These are phyloP conservation scores for Diarsia mendica DNA, from an alignment of 2,888 invertebrate species.

Conservation along the genomic window DNA sequence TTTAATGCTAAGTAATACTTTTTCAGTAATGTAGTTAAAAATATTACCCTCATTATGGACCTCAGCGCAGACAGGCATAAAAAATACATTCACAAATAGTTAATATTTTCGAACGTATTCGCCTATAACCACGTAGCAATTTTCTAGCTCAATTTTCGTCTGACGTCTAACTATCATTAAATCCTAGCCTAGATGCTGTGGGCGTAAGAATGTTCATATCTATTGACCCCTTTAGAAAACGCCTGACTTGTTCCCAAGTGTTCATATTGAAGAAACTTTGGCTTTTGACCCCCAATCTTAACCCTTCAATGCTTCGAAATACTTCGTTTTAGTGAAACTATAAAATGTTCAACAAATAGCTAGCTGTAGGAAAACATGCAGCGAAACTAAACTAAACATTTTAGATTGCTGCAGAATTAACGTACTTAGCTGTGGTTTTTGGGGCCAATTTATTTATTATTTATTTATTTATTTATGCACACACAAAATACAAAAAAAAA, in stretches of 20 bases:
- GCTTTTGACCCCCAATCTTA: constrained; percentile 18
- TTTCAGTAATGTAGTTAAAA: background rate
- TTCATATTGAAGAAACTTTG: constrained; percentile 23
- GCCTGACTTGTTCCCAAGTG: constrained; percentile 28
- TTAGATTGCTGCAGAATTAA: constrained; percentile 23
- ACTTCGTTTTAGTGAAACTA: constrained; percentile 11
- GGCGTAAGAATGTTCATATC: constrained; percentile 28
- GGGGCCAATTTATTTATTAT: no score
- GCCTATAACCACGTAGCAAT: background rate
- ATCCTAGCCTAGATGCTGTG: background rate
- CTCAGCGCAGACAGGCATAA: background rate
- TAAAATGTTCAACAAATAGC: constrained; percentile 23
- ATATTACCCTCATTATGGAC: background rate
- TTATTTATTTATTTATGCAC: no score
- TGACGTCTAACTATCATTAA: background rate
- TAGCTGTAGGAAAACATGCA: background rate
- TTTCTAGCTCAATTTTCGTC: background rate
- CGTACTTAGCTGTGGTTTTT: constrained; percentile 29
- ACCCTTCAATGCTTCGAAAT: constrained; percentile 3
- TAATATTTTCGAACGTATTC: background rate
- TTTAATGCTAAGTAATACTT: background rate
- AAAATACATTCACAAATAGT: background rate
- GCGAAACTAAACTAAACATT: constrained; percentile 22
- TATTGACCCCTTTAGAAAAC: constrained; percentile 19
- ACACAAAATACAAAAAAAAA: no score